Evolutionary conservation across 2,113 vertebrate genomes (phyloP), one percentile per base, ranked within the genome.

Genomic region (Jacana jacana): DNA sequence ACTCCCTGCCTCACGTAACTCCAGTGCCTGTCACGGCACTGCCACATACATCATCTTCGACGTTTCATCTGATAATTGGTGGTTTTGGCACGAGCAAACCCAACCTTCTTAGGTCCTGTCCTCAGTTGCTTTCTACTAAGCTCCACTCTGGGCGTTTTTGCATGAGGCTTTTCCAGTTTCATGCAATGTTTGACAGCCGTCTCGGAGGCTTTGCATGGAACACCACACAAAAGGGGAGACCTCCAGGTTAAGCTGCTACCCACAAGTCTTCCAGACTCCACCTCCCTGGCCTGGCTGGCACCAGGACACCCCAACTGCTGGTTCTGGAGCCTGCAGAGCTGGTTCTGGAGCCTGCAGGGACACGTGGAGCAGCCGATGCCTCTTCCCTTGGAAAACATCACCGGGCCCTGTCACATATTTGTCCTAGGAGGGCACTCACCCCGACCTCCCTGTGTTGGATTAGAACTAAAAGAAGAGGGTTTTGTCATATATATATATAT

Each of bases 271-370:
- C 64, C 72, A 82, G 73, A 64, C 93, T 88, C 92, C 91, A 96
- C 96, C 95, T 96, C 72, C 73, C 44, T 0, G 28, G 86, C 83
- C 83, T 79, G 23, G 11, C 90, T 95, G 88, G 95, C 93, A 95
- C 76, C 61, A 40, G 80, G 65, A 92, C 48, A 15, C 48, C 24
- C 35, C 80, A 89, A 46, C 71, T 91, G 94, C 90, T 0, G 0
- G 88, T 91, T 93, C 90, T 0, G 0, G 88, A 89, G 92, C 83
- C 1, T 54, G 65, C 83, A 68, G 83, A 94, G 92, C 95, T 96
- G 88, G 95, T 96, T 96, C 83, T 94, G 88, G 80, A 96, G 93
- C 96, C 88, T 91, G 88, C 27, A 2, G 89, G 68, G 49, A 44
- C 92, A 92, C 23, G 81, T 4, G 27, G 55, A 88, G 72, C 75